Evolutionary conservation across 2,888 invertebrate genomes (phyloP).

Genomic region (Phyto melanocephala): DNA sequence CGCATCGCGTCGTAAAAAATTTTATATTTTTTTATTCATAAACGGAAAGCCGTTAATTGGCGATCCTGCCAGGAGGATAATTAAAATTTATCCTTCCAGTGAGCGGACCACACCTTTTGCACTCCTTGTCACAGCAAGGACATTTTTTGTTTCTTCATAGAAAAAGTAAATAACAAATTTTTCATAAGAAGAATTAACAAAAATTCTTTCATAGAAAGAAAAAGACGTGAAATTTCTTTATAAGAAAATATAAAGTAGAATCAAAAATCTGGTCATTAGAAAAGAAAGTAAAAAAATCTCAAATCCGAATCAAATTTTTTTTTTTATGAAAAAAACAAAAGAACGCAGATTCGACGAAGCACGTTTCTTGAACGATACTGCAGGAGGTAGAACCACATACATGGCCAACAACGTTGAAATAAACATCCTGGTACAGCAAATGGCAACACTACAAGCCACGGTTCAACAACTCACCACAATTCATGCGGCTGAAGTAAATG

Average conservation of each 20-base stretch:
- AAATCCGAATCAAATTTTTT: background rate
- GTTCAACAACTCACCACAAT: background rate
- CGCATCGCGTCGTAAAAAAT: background rate
- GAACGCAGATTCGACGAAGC: background rate
- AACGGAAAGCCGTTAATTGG: background rate
- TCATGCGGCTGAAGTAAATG: background rate
- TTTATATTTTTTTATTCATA: background rate
- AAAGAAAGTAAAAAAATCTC: background rate
- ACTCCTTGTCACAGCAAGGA: background rate
- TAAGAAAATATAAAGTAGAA: too few relatives aligned
- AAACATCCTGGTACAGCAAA: background rate
- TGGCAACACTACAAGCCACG: conserved; percentile 16
- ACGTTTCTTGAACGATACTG: background rate
- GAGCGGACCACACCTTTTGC: background rate
- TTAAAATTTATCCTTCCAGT: background rate
- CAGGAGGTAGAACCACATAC: background rate
- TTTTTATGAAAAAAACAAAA: background rate
- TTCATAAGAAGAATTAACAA: too few relatives aligned
- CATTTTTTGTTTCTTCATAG: background rate
- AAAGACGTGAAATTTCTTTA: too few relatives aligned
- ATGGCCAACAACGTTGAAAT: conserved; percentile 5
- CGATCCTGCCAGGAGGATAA: background rate
- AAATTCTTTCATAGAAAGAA: too few relatives aligned
- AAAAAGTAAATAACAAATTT: background rate
- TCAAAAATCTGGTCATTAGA: background rate